phyloP scores from a whole-genome alignment of 2,888 invertebrate genomes.

The Ennomos erosarius region DNA sequence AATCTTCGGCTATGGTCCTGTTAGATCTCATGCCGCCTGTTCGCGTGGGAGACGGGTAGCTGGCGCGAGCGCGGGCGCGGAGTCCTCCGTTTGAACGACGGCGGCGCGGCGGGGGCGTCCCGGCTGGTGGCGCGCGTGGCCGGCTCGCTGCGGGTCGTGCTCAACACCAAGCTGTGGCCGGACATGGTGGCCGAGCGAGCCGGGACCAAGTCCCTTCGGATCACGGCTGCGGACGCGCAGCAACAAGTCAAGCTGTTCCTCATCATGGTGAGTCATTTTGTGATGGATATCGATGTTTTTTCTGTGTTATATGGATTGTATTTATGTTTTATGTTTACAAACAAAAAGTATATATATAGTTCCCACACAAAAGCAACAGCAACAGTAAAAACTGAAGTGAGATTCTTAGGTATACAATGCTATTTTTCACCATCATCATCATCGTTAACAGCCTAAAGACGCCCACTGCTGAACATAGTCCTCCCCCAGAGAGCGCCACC shows the following conservation, averaged over 20 bases:
- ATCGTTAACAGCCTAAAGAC: no score
- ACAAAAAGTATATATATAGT: no score
- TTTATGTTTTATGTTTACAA: no score
- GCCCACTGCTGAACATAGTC: no score
- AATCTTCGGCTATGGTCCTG: no score
- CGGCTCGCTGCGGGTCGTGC: slow-evolving; percentile 94
- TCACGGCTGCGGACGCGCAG: slow-evolving; percentile 94
- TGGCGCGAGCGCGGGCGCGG: slow-evolving; percentile 98
- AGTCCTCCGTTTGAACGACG: slow-evolving; percentile 94
- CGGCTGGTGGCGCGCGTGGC: slow-evolving; percentile 94
- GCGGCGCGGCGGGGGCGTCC: slow-evolving; percentile 69
- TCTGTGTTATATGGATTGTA: no score
- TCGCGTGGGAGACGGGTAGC: slow-evolving; percentile 93
- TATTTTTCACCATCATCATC: no score
- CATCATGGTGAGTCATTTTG: slow-evolving; percentile 87
- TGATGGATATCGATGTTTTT: no score
- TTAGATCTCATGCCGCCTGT: slow-evolving; percentile 93
- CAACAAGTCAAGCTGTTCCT: slow-evolving; percentile 95
- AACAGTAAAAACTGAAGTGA: no score
- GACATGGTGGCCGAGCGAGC: slow-evolving; percentile 96
- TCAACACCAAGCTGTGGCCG: slow-evolving; percentile 97
- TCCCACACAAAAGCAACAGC: no score
- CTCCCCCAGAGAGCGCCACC: no score
- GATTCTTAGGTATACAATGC: no score
- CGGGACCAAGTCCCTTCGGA: slow-evolving; percentile 93